These are phyloP conservation scores for Stegodyphus mimosarum DNA, from an alignment of 1,140 invertebrate species.

Conservation along the genomic window DNA sequence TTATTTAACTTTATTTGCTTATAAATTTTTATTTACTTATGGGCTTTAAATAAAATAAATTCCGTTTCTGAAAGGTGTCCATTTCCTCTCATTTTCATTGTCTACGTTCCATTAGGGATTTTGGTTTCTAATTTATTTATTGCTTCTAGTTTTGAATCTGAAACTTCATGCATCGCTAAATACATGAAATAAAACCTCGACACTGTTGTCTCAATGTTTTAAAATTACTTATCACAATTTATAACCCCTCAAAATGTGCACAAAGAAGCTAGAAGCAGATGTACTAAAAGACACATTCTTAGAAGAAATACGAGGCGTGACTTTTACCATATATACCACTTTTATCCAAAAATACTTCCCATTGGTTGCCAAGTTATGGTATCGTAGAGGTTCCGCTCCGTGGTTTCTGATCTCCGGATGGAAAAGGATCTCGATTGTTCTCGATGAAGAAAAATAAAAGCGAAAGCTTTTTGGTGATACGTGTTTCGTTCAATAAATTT, in stretches of 20 bases:
- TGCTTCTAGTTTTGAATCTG: background rate
- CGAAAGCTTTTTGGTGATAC: background rate
- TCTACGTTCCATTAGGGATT: background rate
- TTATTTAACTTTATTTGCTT: no score
- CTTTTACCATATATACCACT: background rate
- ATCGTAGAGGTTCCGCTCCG: conserved; percentile 2
- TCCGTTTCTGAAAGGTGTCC: background rate
- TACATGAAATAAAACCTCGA: background rate
- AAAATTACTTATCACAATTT: background rate
- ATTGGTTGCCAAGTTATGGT: background rate
- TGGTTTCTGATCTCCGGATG: conserved; percentile 15
- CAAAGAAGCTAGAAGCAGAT: background rate
- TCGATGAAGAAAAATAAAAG: conserved; percentile 13
- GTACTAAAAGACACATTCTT: background rate
- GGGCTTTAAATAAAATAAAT: background rate
- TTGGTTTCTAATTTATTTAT: background rate
- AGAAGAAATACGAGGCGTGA: background rate
- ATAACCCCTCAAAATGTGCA: background rate
- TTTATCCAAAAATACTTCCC: background rate
- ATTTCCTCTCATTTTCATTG: background rate
- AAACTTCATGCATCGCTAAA: background rate
- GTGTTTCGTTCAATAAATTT: conserved; percentile 31
- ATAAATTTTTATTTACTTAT: background rate
- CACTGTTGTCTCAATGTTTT: background rate
- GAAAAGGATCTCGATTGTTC: conserved; percentile 37